Evolutionary conservation across 1,140 invertebrate species (phyloP), one percentile per base, ranked within the genome.

Genomic region (Zaprionus taronus): DNA sequence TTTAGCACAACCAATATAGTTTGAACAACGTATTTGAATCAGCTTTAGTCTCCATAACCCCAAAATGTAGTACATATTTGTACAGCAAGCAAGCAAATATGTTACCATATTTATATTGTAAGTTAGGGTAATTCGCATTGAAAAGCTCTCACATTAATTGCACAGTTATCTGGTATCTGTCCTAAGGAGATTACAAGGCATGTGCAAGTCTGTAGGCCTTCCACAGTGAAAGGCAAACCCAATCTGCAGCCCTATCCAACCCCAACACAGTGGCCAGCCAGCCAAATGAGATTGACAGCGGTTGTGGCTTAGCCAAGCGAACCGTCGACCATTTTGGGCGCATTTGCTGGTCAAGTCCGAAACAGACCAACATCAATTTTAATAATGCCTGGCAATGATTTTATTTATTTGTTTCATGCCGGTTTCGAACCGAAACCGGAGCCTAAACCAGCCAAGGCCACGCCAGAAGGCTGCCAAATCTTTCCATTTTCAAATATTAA

Each of bases 91-190:
- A 9, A 34, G 9, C 9, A 34, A 11, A 34, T 11, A 3, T 28
- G 6, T 28, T 20, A 20, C 1, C 26, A 0, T 6, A 28, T 34
- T 0, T 34, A 7, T 55, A 53, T 31, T 4, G 5, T 20, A 56
- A 38, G 51, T 41, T 58, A 22, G 26, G 7, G 11, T n/a, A 22
- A 58, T 51, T 20, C 47, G 20, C 47, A 22, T 26, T 58, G 73
- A 72, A 89, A 90, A 81, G 85, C 85, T 89, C 81, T 89, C 65
- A 90, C 79, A 85, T 73, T 89, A 90, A 90, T 90, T 89, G 79
- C 81, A 85, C 81, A 71, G 77, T 80, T 84, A 81, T 87, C 81
- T 58, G 56, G 66, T 70, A 62, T 84, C 67, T 61, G 68, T 56
- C 44, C 34, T 65, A 76, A 76, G 38, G 41, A 63, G 72, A 75